Evolutionary conservation across 1,140 invertebrate species (phyloP).

Genomic region (Drosophila dunni): DNA sequence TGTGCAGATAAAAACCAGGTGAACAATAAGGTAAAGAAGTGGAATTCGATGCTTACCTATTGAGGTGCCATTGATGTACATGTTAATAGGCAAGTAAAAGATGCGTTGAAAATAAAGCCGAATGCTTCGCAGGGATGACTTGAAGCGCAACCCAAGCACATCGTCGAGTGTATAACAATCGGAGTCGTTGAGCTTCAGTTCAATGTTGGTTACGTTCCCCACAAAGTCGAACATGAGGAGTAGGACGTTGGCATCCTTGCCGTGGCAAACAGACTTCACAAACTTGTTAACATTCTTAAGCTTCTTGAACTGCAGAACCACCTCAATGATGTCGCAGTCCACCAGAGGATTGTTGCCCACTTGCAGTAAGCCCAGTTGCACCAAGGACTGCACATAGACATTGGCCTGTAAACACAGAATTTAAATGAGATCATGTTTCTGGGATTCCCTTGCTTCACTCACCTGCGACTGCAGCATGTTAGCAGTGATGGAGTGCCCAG

Average conservation of each 20-base stretch:
- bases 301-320: conserved; percentile 69
- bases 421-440: too few relatives aligned
- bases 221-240: conserved; percentile 75
- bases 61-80: conserved; percentile 65
- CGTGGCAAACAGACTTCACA: conserved; percentile 46
- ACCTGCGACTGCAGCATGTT: conserved; percentile 76
- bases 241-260: conserved; percentile 35
- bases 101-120: conserved; percentile 75
- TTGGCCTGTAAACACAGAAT: conserved; percentile 43
- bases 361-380: conserved; percentile 73
- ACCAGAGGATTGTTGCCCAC: conserved; percentile 76
- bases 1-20: not conserved
- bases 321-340: conserved; percentile 75
- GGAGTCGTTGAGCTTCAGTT: conserved; percentile 58
- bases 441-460: not conserved
- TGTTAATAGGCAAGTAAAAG: conserved; percentile 75
- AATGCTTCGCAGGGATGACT: conserved; percentile 67
- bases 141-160: conserved; percentile 69
- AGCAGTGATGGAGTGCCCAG: conserved; percentile 64
- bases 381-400: conserved; percentile 74
- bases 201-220: conserved; percentile 67
- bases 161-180: conserved; percentile 69
- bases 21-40: not conserved
- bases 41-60: conserved; percentile 49
- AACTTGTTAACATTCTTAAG: conserved; percentile 62